Base-by-base conservation (phyloP, 2,113 vertebrate species). In the Toxostoma redivivum region DNA sequence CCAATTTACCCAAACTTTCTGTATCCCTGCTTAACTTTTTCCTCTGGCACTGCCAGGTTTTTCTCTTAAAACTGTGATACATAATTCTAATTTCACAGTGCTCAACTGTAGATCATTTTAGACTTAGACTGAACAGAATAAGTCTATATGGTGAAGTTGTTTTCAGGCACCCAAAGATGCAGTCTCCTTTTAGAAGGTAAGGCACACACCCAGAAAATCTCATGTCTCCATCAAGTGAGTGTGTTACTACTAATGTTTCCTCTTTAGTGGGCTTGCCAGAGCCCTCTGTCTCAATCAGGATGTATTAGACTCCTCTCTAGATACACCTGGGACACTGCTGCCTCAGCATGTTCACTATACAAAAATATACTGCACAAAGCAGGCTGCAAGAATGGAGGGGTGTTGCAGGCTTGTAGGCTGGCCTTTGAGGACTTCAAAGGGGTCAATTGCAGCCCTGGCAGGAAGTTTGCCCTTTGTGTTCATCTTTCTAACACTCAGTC, bases 321-420 rank as follows among this genome's bases (percentile, higher is more conserved):
- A 21, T 24, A 10, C 0, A 0, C 7, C 22, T 71, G 57, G 35
- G 44, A 35, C 22, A 8, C 30, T 51, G n/a, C 30, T 71, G 53
- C 48, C 42, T 60, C 71, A 28, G 37, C 22, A 8, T 30, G 27
- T 38, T 82, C 48, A 4, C 47, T 11, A 7, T 6, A 12, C 9
- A n/a, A 48, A 79, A 67, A 54, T 9, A 13, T 2, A 38, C 12
- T 35, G 54, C 62, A 19, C 37, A 94, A 72, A 42, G 37, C 24
- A 38, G 21, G 40, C 45, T 65, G 44, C 27, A 53, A 56, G 77
- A 72, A 17, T 7, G 30, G 21, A 1, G 2, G 44, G 44, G 9
- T 16, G 8, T 9, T 54, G 21, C 24, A 56, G 40, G 10, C 11
- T 37, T 74, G 14, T 11, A 21, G 57, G 50, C 10, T 31, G n/a